Conservation (phyloP, 2,113 vertebrate species). For the Elanoides forficatus region DNA sequence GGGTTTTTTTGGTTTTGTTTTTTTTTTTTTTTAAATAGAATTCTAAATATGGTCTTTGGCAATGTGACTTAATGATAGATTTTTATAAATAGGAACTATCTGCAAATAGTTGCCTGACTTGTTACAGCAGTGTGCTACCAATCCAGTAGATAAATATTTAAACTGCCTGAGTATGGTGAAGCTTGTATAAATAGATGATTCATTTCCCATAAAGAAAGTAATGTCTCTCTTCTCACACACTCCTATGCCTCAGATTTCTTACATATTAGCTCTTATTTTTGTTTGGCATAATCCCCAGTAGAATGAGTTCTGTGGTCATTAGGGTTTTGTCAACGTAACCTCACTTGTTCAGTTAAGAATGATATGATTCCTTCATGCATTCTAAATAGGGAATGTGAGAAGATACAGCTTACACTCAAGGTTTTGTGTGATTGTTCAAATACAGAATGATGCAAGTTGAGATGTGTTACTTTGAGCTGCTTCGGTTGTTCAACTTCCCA, state of each 20-base stretch:
- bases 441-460: not conserved
- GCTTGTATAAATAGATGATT: not conserved
- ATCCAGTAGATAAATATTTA: not conserved
- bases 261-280: not conserved
- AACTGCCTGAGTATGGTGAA: not conserved
- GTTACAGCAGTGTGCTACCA: not conserved
- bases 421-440: not conserved
- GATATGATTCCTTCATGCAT: not conserved
- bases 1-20: not conserved
- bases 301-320: not conserved
- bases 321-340: not conserved
- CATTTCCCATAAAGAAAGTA: not conserved
- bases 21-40: not conserved
- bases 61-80: not conserved
- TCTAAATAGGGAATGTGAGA: not conserved
- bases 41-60: not conserved
- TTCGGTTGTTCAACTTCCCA: not conserved
- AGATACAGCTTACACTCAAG: not conserved
- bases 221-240: not conserved
- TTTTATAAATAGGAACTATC: not conserved
- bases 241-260: not conserved
- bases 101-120: not conserved
- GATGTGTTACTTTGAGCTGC: not conserved
- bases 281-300: not conserved
- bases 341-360: not conserved